A percentile compares a stretch with the other conserved stretches of the same genome.
phyloP scores from a whole-genome alignment of 2,797 vertebrate genomes.

The Danio jaintianensis region DNA sequence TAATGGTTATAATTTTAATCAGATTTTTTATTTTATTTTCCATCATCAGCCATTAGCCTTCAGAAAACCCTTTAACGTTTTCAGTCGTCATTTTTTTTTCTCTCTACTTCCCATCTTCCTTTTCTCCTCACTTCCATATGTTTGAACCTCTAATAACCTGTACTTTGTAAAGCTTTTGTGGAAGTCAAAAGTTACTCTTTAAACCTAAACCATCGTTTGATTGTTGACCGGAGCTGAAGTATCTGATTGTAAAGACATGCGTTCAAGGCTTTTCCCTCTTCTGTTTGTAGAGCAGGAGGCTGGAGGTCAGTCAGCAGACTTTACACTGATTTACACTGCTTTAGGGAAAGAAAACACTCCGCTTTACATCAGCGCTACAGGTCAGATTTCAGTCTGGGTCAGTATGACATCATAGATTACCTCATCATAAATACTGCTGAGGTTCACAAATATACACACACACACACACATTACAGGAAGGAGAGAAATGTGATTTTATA shows the following conservation, averaged over 20 bases:
- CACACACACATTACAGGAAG: too few relatives aligned
- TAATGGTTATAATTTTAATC: too few relatives aligned
- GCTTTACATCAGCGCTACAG: neutral
- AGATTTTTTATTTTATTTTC: too few relatives aligned
- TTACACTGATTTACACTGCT: neutral
- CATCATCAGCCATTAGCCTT: too few relatives aligned
- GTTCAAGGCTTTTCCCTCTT: neutral
- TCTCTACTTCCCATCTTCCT: neutral
- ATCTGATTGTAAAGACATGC: conserved; percentile 1
- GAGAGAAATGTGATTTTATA: too few relatives aligned
- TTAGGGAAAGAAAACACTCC: neutral
- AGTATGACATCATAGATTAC: conserved; percentile 20
- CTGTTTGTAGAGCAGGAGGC: conserved; percentile 20
- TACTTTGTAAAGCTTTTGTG: conserved; percentile 6
- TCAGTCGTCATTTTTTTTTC: neutral
- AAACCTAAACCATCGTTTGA: conserved; percentile 26
- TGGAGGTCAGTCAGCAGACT: neutral
- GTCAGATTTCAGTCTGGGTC: neutral
- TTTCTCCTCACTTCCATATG: neutral
- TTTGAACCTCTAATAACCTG: conserved; percentile 20
- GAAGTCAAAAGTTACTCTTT: conserved; percentile 43
- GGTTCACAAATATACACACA: too few relatives aligned
- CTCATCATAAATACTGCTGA: neutral
- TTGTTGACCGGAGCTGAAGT: neutral
- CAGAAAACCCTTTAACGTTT: neutral